phyloP scores from a whole-genome alignment of 2,113 vertebrate genomes.

The Phrynocephalus versicolor region DNA sequence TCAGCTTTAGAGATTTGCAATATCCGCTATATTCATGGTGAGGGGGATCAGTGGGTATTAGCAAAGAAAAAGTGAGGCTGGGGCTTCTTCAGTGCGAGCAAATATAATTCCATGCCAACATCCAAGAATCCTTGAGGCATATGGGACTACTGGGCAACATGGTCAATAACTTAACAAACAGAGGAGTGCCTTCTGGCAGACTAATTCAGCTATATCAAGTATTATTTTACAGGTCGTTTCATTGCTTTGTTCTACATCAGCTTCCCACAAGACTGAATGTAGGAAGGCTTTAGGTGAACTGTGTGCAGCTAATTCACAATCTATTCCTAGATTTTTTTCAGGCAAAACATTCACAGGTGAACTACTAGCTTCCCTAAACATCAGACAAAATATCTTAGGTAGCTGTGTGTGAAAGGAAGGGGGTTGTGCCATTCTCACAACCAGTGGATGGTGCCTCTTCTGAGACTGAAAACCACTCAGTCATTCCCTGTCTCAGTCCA shows the following conservation, averaged over 20 bases:
- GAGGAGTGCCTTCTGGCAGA: not conserved
- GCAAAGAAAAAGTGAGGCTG: not conserved
- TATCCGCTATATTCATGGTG: not conserved
- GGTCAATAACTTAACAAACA: slow-evolving; percentile 2
- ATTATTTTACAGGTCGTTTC: slow-evolving; percentile 10
- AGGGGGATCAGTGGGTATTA: too few relatives aligned
- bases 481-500: not conserved
- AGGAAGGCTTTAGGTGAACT: slow-evolving; percentile 2
- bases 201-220: slow-evolving; percentile 6
- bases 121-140: not conserved
- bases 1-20: not conserved
- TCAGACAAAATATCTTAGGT: not conserved
- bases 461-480: not conserved
- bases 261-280: not conserved
- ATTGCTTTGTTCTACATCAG: slow-evolving; percentile 9
- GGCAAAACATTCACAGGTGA: slow-evolving; percentile 9
- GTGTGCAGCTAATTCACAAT: slow-evolving; percentile 16
- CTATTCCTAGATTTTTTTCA: slow-evolving; percentile 1
- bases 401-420: not conserved
- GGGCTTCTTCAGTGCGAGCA: slow-evolving; percentile 4
- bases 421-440: slow-evolving; percentile 15
- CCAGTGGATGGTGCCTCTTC: slow-evolving; percentile 1
- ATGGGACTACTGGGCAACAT: slow-evolving; percentile 6
- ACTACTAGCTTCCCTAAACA: slow-evolving; percentile 2
- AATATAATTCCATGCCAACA: slow-evolving; percentile 1